Conservation (phyloP, 2,113 vertebrate genomes). For the Equus quagga region DNA sequence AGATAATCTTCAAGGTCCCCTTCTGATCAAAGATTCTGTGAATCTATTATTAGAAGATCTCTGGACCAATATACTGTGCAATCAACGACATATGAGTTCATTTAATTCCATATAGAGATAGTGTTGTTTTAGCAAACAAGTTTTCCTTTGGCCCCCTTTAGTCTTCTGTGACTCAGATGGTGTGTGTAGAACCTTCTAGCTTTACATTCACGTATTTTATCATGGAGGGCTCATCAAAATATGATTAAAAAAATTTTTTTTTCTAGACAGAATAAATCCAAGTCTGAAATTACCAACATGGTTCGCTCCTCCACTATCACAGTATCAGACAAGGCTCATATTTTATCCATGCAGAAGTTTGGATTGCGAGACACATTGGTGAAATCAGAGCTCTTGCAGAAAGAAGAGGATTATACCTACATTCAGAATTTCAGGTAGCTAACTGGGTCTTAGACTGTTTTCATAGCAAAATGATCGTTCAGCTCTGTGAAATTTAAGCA, state of each 20-base stretch:
- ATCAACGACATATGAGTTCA: not conserved
- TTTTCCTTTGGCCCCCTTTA: not conserved
- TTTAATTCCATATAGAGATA: not conserved
- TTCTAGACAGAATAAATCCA: slow-evolving; percentile 87
- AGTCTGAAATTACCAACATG: slow-evolving; percentile 89
- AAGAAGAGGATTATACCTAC: slow-evolving; percentile 93
- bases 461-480: not conserved
- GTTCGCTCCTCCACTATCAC: slow-evolving; percentile 89
- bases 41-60: slow-evolving; percentile 2
- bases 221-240: not conserved
- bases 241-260: not conserved
- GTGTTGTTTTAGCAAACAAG: not conserved
- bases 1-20: not conserved
- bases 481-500: not conserved
- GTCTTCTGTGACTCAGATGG: not conserved
- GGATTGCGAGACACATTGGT: slow-evolving; percentile 94
- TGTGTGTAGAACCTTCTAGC: not conserved
- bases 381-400: slow-evolving; percentile 92
- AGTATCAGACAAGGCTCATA: slow-evolving; percentile 90
- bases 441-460: not conserved
- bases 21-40: not conserved
- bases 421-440: slow-evolving; percentile 93
- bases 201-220: slow-evolving; percentile 19
- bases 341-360: slow-evolving; percentile 92
- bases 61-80: not conserved